phyloP scores from a whole-genome alignment of 2,888 invertebrate species.

The Nemotelus nigrinus region DNA sequence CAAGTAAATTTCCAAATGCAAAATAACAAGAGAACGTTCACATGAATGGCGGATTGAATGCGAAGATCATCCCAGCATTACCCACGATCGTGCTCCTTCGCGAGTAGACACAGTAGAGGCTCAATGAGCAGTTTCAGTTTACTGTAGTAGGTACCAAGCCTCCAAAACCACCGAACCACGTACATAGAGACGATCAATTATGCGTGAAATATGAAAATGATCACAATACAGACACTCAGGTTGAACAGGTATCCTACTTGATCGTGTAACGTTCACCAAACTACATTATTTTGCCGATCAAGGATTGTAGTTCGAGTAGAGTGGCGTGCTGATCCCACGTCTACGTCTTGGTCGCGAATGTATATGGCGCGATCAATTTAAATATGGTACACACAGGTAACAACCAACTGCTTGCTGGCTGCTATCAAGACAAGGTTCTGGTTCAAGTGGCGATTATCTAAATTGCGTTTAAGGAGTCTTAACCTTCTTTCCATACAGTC shows the following conservation, averaged over 20 bases:
- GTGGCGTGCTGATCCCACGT: slow-evolving; percentile 12
- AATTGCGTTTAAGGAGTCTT: slow-evolving; percentile 43
- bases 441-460: slow-evolving; percentile 47
- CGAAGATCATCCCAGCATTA: slow-evolving; percentile 20
- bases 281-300: background rate
- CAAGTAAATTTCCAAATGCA: slow-evolving; percentile 36
- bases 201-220: slow-evolving; percentile 52
- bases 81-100: background rate
- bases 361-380: slow-evolving; percentile 45
- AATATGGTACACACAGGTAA: slow-evolving; percentile 33
- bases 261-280: slow-evolving; percentile 33
- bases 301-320: background rate
- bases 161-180: background rate
- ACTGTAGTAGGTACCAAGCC: slow-evolving; percentile 1
- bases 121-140: slow-evolving; percentile 5
- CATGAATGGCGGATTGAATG: slow-evolving; percentile 28
- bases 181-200: slow-evolving; percentile 48
- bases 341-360: slow-evolving; percentile 22
- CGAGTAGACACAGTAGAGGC: background rate
- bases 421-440: background rate
- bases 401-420: background rate
- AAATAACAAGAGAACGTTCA: slow-evolving; percentile 27
- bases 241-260: slow-evolving; percentile 35
- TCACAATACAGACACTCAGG: slow-evolving; percentile 36
- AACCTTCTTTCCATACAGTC: slow-evolving; percentile 13